Conservation (phyloP, 2,113 vertebrate species). For the Nothocercus nigrocapillus region DNA sequence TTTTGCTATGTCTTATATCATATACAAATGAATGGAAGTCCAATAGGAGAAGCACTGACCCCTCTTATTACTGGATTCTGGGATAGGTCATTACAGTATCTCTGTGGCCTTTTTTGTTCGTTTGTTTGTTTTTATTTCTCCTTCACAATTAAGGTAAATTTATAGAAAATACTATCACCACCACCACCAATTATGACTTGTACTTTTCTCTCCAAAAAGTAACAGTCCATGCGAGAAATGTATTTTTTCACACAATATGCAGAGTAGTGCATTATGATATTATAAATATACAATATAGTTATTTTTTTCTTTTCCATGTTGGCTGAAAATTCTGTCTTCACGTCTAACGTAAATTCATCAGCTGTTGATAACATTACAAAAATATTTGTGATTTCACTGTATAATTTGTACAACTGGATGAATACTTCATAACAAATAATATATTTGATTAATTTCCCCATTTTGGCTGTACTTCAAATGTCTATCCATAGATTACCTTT, state of each 20-base stretch:
- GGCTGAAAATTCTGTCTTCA: background rate
- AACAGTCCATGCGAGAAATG: background rate
- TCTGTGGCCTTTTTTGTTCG: background rate
- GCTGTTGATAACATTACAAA: background rate
- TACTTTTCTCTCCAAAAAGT: background rate
- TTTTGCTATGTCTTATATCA: background rate
- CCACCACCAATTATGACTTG: rapidly evolving
- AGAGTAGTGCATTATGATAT: background rate
- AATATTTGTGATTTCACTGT: background rate
- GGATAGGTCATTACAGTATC: background rate
- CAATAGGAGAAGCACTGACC: background rate
- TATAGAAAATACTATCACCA: background rate
- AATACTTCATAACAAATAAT: background rate
- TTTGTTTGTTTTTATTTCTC: background rate
- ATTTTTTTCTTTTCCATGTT: background rate
- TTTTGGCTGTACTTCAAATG: background rate
- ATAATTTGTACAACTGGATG: background rate
- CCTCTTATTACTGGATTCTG: background rate
- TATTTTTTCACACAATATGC: background rate
- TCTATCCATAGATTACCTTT: background rate
- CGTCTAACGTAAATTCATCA: background rate
- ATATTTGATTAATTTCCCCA: rapidly evolving
- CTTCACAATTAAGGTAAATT: background rate
- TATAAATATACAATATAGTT: rapidly evolving
- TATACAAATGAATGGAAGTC: background rate